Evolutionary conservation across 2,888 invertebrate genomes (phyloP), one percentile per base, ranked within the genome.

Genomic region (Melanostoma mellinum): DNA sequence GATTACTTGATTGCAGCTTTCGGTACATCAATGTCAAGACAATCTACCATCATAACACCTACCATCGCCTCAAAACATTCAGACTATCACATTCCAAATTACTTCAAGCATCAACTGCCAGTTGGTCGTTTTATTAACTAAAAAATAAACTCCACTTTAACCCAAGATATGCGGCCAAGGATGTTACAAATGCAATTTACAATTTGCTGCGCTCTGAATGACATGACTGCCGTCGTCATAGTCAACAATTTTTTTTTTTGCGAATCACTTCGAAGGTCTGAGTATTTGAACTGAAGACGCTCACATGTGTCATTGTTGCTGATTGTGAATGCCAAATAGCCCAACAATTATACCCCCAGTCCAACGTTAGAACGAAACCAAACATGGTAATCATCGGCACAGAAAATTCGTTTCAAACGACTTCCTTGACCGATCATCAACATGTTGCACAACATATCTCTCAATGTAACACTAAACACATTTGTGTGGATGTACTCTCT

Each of bases 391-490:
- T 71, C 71, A 67, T 73, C 36, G 42, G 40, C 36, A 42, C 36
- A 52, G 6, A 50, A 52, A 58, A 32, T 48, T 63, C n/a, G 33
- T 55, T 48, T 42, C 60, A 61, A 79, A 73, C 48, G 68, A 79
- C 79, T 79, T 79, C 79, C 79, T 73, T 79, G 79, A 73, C 79
- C 79, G 73, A 71, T 42, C 63, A 38, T 61, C 67, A 68, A 63
- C 53, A 68, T 68, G 67, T 79, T 79, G 79, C 73, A 44, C 79
- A 79, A 79, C 67, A 79, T 20, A 20, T 44, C 42, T 63, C 56
- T 44, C 63, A 71, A 46, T 63, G 48, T 40, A 65, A 67, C 35
- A 60, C 58, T 38, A 38, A 67, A 35, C 10, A 44, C 9, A 8
- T 52, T 30, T 65, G 2, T 35, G 40, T 48, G 32, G 61, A 56